phyloP scores from a whole-genome alignment of 2,113 vertebrate genomes.

The Colaptes auratus region DNA sequence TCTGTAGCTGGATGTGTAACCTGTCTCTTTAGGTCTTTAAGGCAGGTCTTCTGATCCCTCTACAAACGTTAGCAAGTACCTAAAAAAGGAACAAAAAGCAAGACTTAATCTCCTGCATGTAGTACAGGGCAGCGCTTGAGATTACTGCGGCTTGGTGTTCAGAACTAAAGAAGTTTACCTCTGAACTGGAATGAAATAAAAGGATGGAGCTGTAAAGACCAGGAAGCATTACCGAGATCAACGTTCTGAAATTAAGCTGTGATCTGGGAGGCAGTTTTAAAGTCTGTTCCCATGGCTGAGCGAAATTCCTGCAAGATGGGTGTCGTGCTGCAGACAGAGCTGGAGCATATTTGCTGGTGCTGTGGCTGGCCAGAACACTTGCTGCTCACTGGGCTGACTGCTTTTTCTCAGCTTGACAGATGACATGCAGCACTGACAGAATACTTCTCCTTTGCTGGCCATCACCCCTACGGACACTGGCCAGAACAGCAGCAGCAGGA shows the following conservation, averaged over 20 bases:
- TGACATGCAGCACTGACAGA: constrained; percentile 47
- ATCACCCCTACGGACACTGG: constrained; percentile 63
- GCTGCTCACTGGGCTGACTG: constrained; percentile 29
- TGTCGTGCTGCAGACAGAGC: constrained; percentile 39
- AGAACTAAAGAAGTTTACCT: background rate
- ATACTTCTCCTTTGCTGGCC: constrained; percentile 50
- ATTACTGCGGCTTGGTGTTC: background rate
- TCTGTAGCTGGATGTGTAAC: background rate
- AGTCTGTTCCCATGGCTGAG: constrained; percentile 54
- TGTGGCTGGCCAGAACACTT: constrained; percentile 31
- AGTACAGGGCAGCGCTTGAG: background rate
- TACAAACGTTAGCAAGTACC: background rate
- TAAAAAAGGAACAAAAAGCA: background rate
- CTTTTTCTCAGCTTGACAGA: constrained; percentile 61
- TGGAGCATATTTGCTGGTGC: background rate
- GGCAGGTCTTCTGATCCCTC: background rate
- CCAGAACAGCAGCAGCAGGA: constrained; percentile 70
- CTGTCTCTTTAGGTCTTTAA: background rate
- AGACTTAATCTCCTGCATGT: background rate
- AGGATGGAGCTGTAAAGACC: background rate
- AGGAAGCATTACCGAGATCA: constrained; percentile 13
- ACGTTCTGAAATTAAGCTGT: constrained; percentile 6
- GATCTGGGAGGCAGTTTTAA: constrained; percentile 33
- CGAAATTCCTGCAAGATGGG: constrained; percentile 46
- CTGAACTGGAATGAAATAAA: background rate